Percentiles rank a stretch among this genome's conserved stretches.
These are phyloP conservation scores for Pachydiplax longipennis DNA, from an alignment of 2,888 invertebrate genomes.

Conservation along the genomic window DNA sequence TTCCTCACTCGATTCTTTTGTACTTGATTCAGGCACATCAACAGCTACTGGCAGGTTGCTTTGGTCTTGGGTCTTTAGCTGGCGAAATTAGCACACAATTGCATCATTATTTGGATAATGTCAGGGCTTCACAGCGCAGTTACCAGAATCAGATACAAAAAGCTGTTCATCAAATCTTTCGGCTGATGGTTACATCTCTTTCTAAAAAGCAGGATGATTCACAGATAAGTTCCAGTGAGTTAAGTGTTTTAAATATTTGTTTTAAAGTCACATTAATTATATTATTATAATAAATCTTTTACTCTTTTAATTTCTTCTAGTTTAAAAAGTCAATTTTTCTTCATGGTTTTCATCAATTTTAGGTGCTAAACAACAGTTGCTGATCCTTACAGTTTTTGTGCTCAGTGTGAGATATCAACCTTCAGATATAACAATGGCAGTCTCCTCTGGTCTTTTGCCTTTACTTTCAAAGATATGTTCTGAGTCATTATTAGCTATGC, in stretches of 20 bases:
- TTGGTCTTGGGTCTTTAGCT: slow-evolving; percentile 56
- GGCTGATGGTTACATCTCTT: slow-evolving; percentile 62
- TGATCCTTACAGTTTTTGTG: slow-evolving; percentile 64
- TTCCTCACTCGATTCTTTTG: not conserved
- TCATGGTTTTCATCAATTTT: slow-evolving; percentile 2
- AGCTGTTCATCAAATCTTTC: slow-evolving; percentile 65
- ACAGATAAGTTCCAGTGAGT: slow-evolving; percentile 47
- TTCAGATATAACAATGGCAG: slow-evolving; percentile 65
- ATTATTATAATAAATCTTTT: not conserved
- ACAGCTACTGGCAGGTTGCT: slow-evolving; percentile 62
- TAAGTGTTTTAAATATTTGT: not conserved
- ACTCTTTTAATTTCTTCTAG: not conserved
- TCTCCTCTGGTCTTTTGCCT: slow-evolving; percentile 64
- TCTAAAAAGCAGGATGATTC: slow-evolving; percentile 51
- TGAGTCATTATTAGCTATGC: slow-evolving; percentile 50
- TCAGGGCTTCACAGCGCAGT: slow-evolving; percentile 62
- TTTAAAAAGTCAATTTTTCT: not conserved
- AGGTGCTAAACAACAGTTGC: slow-evolving; percentile 59
- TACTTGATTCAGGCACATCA: slow-evolving; percentile 57
- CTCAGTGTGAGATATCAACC: slow-evolving; percentile 66
- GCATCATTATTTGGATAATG: slow-evolving; percentile 67
- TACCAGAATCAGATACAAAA: slow-evolving; percentile 64
- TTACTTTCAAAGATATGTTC: slow-evolving; percentile 60
- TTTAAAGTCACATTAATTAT: not conserved
- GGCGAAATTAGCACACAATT: slow-evolving; percentile 57